A percentile compares a stretch with the other conserved stretches of the same genome.
Evolutionary conservation across 2,888 invertebrate species (phyloP).

Genomic region (Conchocele bisecta): DNA sequence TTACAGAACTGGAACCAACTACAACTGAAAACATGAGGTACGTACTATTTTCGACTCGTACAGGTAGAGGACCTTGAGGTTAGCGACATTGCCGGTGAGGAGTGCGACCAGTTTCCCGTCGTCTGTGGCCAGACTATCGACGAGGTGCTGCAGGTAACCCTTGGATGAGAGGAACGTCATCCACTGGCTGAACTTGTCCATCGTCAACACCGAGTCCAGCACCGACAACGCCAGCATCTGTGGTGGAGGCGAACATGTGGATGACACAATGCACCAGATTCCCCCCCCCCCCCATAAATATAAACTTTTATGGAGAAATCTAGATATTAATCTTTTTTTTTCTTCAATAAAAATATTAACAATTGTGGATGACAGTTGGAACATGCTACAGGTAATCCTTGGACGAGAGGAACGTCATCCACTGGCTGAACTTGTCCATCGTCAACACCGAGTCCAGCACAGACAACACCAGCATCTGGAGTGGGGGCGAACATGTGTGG

Average conservation of each 20-base stretch:
- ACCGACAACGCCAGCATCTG: constrained; percentile 92
- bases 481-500: too few relatives aligned
- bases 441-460: constrained; percentile 91
- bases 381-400: constrained; percentile 89
- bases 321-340: too few relatives aligned
- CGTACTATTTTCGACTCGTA: constrained; percentile 92
- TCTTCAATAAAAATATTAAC: too few relatives aligned
- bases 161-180: constrained; percentile 83
- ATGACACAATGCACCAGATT: too few relatives aligned
- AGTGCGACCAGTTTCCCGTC: constrained; percentile 81
- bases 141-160: constrained; percentile 90
- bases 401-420: constrained; percentile 84
- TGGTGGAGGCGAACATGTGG: constrained; percentile 28
- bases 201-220: constrained; percentile 90
- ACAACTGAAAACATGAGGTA: not conserved
- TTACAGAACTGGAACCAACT: too few relatives aligned
- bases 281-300: too few relatives aligned
- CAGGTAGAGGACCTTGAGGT: constrained; percentile 90
- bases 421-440: constrained; percentile 86
- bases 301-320: too few relatives aligned
- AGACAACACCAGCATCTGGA: constrained; percentile 90
- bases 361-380: too few relatives aligned
- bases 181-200: constrained; percentile 87
- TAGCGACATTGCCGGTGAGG: constrained; percentile 82
- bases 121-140: constrained; percentile 90